Evolutionary conservation across 2,797 vertebrate genomes (phyloP), one percentile per base, ranked within the genome.

Genomic region (Sebastes cheni): DNA sequence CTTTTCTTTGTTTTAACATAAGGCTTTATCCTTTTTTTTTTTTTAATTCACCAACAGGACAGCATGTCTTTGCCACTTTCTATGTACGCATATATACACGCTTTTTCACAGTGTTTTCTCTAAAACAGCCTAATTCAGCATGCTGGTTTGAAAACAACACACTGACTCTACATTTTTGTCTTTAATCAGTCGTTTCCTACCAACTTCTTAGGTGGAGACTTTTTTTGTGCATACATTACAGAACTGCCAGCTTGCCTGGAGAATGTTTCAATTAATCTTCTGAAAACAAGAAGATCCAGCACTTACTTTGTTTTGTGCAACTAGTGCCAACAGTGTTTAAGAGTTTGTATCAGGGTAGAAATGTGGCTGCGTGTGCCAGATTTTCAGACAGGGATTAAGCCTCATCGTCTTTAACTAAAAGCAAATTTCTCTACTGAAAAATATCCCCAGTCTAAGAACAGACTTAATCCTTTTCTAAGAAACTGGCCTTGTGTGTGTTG

Each of bases 91-190:
- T 66, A 46, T 67, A 82, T 34, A 77, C 20, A 81, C 39, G 4
- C 46, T 27, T 67, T 27, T 67, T 89, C 88, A 87, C 83, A 83
- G 83, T 89, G 76, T 83, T 88, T 79, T 73, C 71, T 80, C 42
- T 80, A 50, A 81, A 60, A 55, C 66, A 61, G 79, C 79, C 81
- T 73, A 86, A 77, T 86, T 71, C 58, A 84, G 62, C 81, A 89
- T 93, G 86, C 86, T 87, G 87, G 81, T 89, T 86, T 79, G 67
- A 86, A 74, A 87, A 81, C 64, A 82, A 87, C 67, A 82, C 82
- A 79, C 77, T 86, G 23, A 79, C 77, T 87, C 22, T 68, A 90
- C 75, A 86, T 66, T 30, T 82, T 58, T 78, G 50, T 67, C 70
- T 82, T 84, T 39, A 61, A 79, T 77, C 52, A 62, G 34, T 52